A percentile compares a stretch with the other conserved stretches of the same genome.
Evolutionary conservation across 1,140 invertebrate genomes (phyloP).

Genomic region (Pseudomyrmex sp.): DNA sequence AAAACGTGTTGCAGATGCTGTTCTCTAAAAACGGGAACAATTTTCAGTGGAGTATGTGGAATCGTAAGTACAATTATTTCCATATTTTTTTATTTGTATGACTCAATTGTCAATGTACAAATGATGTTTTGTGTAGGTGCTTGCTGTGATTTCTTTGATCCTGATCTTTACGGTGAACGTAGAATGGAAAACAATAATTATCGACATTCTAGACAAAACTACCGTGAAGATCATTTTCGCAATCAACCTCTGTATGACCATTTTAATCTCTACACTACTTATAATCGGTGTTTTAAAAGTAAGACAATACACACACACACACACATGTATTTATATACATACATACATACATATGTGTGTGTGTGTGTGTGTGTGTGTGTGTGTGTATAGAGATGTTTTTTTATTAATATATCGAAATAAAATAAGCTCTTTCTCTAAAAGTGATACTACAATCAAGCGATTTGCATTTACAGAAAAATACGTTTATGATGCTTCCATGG

Average conservation of each 20-base stretch:
- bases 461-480: slow-evolving; percentile 88
- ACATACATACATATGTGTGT: no score
- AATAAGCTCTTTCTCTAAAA: neutral
- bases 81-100: neutral
- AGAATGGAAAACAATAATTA: slow-evolving; percentile 90
- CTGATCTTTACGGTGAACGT: slow-evolving; percentile 86
- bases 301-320: slow-evolving; percentile 66
- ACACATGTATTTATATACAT: no score
- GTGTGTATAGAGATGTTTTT: no score
- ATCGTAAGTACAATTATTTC: slow-evolving; percentile 85
- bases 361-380: no score
- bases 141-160: slow-evolving; percentile 87
- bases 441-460: neutral
- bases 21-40: slow-evolving; percentile 89
- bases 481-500: slow-evolving; percentile 93
- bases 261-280: slow-evolving; percentile 90
- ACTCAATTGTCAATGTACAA: neutral
- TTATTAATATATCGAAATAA: no score
- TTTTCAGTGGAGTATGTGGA: slow-evolving; percentile 88
- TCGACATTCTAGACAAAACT: slow-evolving; percentile 86
- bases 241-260: slow-evolving; percentile 93
- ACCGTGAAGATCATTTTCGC: slow-evolving; percentile 91
- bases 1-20: slow-evolving; percentile 88
- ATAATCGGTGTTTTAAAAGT: slow-evolving; percentile 92
- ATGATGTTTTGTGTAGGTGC: slow-evolving; percentile 82